These are phyloP conservation scores for Amphimedon queenslandica DNA, from an alignment of 37 sponge, comb jelly and placozoan genomes.

Conservation along the genomic window DNA sequence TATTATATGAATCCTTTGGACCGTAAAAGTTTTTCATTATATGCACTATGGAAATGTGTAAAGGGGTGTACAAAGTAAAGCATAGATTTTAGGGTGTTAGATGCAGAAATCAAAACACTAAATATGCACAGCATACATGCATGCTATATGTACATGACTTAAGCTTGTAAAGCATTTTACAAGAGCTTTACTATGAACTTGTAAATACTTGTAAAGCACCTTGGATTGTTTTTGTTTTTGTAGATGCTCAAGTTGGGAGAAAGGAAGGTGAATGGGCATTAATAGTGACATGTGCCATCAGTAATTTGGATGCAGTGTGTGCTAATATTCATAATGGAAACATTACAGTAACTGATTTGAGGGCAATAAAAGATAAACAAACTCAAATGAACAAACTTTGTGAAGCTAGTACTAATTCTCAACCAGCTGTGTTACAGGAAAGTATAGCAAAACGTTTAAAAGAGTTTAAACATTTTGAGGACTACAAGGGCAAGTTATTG, in stretches of 20 bases:
- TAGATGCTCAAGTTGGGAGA: background rate
- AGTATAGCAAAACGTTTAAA: background rate
- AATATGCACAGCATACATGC: no score
- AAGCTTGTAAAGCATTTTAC: no score
- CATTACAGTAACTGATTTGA: conserved; percentile 23
- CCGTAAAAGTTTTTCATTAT: no score
- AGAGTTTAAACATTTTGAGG: background rate
- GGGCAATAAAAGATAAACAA: background rate
- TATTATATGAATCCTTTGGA: no score
- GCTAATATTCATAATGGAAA: background rate
- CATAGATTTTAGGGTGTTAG: no score
- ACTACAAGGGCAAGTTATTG: no score
- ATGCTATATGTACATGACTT: no score
- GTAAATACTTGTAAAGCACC: background rate
- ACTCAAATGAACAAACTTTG: conserved; percentile 35
- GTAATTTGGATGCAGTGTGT: conserved; percentile 10
- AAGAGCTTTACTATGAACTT: no score
- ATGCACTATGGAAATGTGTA: no score
- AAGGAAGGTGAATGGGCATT: conserved; percentile 17
- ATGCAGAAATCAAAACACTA: no score
- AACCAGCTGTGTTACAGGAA: background rate
- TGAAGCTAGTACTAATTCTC: conserved; percentile 9
- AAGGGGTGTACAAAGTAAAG: no score
- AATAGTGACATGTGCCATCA: conserved; percentile 18
- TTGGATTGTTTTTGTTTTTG: background rate